These are phyloP conservation scores for Manis pentadactyla DNA, from an alignment of 2,797 vertebrate genomes.

Conservation along the genomic window DNA sequence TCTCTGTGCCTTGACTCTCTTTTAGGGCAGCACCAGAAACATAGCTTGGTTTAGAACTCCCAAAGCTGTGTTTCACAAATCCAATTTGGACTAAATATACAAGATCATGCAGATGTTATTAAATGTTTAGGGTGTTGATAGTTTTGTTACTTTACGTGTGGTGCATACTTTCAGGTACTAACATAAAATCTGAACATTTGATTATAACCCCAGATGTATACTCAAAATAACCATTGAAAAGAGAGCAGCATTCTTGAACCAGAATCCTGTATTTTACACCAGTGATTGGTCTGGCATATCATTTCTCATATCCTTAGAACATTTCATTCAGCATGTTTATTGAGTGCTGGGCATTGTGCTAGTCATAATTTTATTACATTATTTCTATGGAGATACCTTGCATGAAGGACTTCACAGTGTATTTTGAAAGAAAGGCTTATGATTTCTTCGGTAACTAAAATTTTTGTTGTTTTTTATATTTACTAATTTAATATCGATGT, in stretches of 20 bases:
- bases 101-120: no score
- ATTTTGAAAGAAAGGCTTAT: not conserved
- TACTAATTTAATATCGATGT: not conserved
- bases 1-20: not conserved
- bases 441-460: not conserved
- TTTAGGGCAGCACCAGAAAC: no score
- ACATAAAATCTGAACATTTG: not conserved
- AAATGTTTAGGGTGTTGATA: no score
- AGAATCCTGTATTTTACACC: not conserved
- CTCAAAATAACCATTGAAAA: not conserved
- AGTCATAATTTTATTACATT: not conserved
- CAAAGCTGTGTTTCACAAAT: no score
- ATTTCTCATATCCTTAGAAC: not conserved
- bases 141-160: no score
- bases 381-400: constrained; percentile 34
- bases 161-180: constrained; percentile 9
- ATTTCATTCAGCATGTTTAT: constrained; percentile 46
- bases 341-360: not conserved
- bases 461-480: not conserved
- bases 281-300: not conserved
- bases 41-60: no score
- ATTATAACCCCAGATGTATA: not conserved
- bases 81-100: no score
- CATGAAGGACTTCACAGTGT: not conserved
- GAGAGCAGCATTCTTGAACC: not conserved